Conservation (phyloP, 2,888 invertebrate genomes). For the Agriopis leucophaearia region DNA sequence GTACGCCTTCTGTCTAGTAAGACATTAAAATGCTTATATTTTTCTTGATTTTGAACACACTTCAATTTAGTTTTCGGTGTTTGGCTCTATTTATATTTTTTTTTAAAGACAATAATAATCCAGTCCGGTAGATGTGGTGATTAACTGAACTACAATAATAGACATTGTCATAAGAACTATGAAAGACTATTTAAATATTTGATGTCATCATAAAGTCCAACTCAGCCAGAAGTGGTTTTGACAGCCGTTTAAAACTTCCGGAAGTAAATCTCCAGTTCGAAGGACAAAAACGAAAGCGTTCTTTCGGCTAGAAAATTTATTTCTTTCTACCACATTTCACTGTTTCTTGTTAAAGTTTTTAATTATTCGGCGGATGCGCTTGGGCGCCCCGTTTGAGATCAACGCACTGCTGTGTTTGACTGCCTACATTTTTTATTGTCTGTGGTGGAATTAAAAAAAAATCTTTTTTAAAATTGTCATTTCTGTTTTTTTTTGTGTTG, state of each 20-base stretch:
- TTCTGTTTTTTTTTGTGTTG: slow-evolving; percentile 3
- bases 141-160: no score
- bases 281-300: slow-evolving; percentile 79
- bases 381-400: slow-evolving; percentile 65
- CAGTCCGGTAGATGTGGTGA: no score
- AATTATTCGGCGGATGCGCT: slow-evolving; percentile 81
- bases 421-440: slow-evolving; percentile 60
- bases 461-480: slow-evolving; percentile 6
- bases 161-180: background rate
- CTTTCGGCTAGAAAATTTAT: slow-evolving; percentile 78
- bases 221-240: slow-evolving; percentile 13
- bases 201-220: slow-evolving; percentile 3
- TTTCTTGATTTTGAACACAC: no score
- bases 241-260: slow-evolving; percentile 19
- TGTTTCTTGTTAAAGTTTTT: slow-evolving; percentile 78
- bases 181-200: background rate
- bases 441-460: slow-evolving; percentile 36
- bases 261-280: slow-evolving; percentile 66
- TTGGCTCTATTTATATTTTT: no score
- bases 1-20: no score
- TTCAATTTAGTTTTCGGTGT: no score
- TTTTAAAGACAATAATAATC: no score
- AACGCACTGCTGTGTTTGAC: slow-evolving; percentile 64
- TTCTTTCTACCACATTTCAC: slow-evolving; percentile 73
- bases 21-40: no score